phyloP scores from a whole-genome alignment of 2,797 vertebrate species.

The Vespertilio murinus region DNA sequence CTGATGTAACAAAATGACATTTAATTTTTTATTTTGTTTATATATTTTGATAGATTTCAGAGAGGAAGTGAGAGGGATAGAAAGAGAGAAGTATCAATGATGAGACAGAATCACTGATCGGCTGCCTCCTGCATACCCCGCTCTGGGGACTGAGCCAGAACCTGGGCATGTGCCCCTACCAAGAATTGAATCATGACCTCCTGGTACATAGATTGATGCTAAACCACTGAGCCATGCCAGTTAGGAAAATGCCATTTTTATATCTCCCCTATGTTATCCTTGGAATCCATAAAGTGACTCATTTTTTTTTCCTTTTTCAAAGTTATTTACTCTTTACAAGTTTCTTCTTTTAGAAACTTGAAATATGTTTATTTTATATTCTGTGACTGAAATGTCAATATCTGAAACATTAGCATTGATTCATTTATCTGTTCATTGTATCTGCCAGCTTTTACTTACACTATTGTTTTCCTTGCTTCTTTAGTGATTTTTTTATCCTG shows the following conservation, averaged over 20 bases:
- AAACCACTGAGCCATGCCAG: no score
- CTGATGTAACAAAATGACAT: background rate
- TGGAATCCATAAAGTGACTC: background rate
- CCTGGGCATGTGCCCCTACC: no score
- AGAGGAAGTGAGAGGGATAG: no score
- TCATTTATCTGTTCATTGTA: background rate
- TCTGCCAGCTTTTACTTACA: background rate
- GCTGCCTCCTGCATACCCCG: no score
- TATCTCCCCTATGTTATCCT: background rate
- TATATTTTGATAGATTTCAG: no score
- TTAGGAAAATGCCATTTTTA: background rate
- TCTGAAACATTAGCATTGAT: background rate
- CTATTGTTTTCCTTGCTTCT: background rate
- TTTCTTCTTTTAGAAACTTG: background rate
- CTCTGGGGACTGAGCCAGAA: no score
- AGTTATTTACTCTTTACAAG: conserved; percentile 20
- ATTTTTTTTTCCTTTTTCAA: background rate
- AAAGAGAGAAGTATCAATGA: no score
- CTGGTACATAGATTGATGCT: no score
- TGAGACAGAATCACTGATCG: no score
- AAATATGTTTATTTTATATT: background rate
- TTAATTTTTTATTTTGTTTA: no score
- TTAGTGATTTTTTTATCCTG: background rate
- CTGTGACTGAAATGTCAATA: background rate
- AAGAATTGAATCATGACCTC: no score